These are phyloP conservation scores for Eurystomus glaucurus DNA, from an alignment of 2,797 vertebrate species.

Conservation along the genomic window DNA sequence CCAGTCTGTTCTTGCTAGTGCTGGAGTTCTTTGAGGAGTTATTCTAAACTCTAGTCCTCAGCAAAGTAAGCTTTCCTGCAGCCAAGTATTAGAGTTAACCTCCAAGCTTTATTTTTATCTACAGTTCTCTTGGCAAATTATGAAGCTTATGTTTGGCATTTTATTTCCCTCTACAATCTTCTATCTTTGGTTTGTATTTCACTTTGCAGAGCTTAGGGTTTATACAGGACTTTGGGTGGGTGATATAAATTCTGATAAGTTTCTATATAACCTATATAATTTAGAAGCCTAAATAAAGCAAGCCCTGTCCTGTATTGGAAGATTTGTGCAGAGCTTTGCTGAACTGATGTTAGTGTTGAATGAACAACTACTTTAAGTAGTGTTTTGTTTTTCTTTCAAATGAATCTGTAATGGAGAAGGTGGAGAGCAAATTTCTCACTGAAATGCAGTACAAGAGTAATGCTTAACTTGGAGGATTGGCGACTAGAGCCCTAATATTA, in stretches of 20 bases:
- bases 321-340: not conserved
- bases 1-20: conserved; percentile 12
- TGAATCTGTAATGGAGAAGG: conserved; percentile 10
- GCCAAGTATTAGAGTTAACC: conserved; percentile 55
- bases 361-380: conserved; percentile 10
- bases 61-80: conserved; percentile 52
- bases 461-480: not conserved
- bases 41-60: conserved; percentile 45
- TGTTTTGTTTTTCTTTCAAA: conserved; percentile 41
- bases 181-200: conserved; percentile 54
- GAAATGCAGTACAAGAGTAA: not conserved
- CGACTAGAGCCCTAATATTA: not conserved
- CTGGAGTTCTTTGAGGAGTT: conserved; percentile 24
- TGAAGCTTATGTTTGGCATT: conserved; percentile 43
- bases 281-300: conserved; percentile 30
- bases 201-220: conserved; percentile 33
- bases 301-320: not conserved
- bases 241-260: conserved; percentile 14
- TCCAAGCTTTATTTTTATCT: conserved; percentile 72
- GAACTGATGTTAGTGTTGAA: not conserved
- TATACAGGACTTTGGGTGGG: conserved; percentile 6
- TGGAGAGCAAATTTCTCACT: not conserved
- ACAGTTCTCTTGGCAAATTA: conserved; percentile 61
- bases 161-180: conserved; percentile 29
- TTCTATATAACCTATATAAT: conserved; percentile 10